phyloP scores from a whole-genome alignment of 2,888 invertebrate species.

The Drosophila neonasuta region DNA sequence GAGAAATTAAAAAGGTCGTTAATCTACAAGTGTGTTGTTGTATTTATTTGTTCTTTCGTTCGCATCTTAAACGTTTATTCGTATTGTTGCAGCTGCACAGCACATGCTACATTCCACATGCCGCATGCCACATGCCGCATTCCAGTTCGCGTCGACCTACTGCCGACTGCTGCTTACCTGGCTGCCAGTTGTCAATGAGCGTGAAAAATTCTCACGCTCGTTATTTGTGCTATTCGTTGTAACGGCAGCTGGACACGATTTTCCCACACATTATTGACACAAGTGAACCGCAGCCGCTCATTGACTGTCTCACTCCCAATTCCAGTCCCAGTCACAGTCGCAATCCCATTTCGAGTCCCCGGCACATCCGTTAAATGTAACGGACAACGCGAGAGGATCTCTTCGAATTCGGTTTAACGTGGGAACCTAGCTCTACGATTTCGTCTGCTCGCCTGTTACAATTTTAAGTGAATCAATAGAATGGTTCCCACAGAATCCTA shows the following conservation, averaged over 20 bases:
- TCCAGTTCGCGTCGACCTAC: conserved; percentile 11
- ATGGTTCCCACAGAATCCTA: conserved; percentile 62
- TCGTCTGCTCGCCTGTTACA: conserved; percentile 61
- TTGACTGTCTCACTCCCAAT: background rate
- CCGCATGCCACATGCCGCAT: background rate
- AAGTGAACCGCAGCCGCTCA: conserved; percentile 42
- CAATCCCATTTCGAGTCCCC: conserved; percentile 7
- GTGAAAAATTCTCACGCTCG: conserved; percentile 67
- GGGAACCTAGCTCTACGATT: conserved; percentile 33
- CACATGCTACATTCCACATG: conserved; percentile 4
- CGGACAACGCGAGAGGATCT: conserved; percentile 17
- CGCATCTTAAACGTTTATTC: conserved; percentile 7
- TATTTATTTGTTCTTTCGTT: conserved; percentile 4
- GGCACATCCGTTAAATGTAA: conserved; percentile 51
- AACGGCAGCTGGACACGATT: conserved; percentile 54
- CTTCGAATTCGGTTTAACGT: conserved; percentile 21
- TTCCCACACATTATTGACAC: conserved; percentile 61
- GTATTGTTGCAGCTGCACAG: conserved; percentile 4
- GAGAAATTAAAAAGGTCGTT: conserved; percentile 12
- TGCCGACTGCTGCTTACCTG: conserved; percentile 58
- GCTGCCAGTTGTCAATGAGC: conserved; percentile 19
- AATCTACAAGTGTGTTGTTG: conserved; percentile 3
- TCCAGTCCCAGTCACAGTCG: background rate
- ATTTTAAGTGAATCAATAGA: conserved; percentile 32
- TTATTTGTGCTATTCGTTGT: conserved; percentile 32